Base-by-base conservation (phyloP, 2,113 vertebrate species). In the Zapus hudsonius region DNA sequence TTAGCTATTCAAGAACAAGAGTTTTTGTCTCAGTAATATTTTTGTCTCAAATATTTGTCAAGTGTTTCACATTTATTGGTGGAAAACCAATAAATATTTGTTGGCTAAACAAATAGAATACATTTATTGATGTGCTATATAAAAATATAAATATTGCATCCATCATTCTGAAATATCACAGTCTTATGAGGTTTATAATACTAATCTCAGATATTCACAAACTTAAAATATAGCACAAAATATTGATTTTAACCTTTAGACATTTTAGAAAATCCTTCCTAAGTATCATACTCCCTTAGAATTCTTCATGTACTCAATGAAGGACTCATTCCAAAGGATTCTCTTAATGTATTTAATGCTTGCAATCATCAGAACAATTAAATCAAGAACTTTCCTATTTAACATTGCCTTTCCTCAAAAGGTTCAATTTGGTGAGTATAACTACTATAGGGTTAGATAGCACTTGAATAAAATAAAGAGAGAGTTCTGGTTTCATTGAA, bases 111-210 rank as follows among this genome's bases (percentile, higher is more conserved):
- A 72, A 82, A 83, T 91, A 25, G 40, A 75, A 66, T 84, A 80
- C 47, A 40, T 78, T 38, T 64, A 79, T 47, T 66, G 22, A 75
- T 47, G 27, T 81, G n/a, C 17, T 47, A 36, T 63, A 84, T 27
- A 66, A 87, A 90, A n/a, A 84, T 66, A 89, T 44, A 82, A 85
- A 75, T 19, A 87, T 66, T 87, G 10, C 3, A 88, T 82, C 25
- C 16, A 80, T 61, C 88, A 78, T 82, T 83, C 72, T 92, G 79
- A 89, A 85, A 95, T 67, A 73, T 3, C 55, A 84, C 5, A 89
- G 27, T 82, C 52, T 57, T 84, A 76, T 84, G 61, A 90, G 80
- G 25, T 87, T 95, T 27, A 88, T 75, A 95, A 92, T 90, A 84
- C 22, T 63, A 90, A 79, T 9, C 27, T 89, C 25, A 88, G 36